A percentile compares a stretch with the other conserved stretches of the same genome.
These are phyloP conservation scores for Asteroscopus sphinx DNA, from an alignment of 2,888 invertebrate genomes.

Conservation along the genomic window DNA sequence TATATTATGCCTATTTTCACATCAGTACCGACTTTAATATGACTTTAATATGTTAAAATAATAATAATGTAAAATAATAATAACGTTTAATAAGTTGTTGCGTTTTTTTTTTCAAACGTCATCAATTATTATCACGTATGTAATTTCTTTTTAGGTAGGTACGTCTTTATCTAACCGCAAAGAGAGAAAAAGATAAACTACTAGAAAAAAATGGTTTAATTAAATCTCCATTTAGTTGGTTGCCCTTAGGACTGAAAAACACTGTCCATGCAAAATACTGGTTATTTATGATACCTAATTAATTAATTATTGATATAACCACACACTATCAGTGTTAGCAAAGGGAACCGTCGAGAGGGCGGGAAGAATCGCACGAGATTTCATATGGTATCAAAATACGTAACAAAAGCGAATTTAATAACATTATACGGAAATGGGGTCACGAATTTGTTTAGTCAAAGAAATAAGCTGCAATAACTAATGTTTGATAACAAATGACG, in stretches of 20 bases:
- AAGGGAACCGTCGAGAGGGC: neutral
- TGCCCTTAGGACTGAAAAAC: neutral
- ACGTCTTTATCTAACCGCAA: neutral
- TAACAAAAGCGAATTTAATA: slow-evolving; percentile 11
- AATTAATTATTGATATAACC: too few species aligned
- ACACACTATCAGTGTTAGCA: neutral
- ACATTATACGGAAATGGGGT: slow-evolving; percentile 39
- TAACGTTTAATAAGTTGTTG: too few species aligned
- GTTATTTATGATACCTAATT: too few species aligned
- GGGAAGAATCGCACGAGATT: slow-evolving; percentile 3
- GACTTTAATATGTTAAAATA: too few species aligned
- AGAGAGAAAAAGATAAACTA: neutral
- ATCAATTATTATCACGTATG: neutral
- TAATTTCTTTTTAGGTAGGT: neutral
- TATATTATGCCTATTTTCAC: too few species aligned
- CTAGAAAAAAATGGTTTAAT: too few species aligned
- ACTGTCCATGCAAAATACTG: too few species aligned
- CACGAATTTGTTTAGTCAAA: slow-evolving; percentile 39
- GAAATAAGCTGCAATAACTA: slow-evolving; percentile 46
- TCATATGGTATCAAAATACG: slow-evolving; percentile 28
- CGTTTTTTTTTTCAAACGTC: neutral
- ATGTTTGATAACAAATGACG: slow-evolving; percentile 47
- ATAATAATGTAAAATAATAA: too few species aligned
- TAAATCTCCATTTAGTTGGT: too few species aligned
- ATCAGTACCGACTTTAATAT: too few species aligned